Percentiles rank a stretch among this genome's conserved stretches.
These are phyloP conservation scores for Pungitius pungitius DNA, from an alignment of 2,113 vertebrate genomes.

Conservation along the genomic window DNA sequence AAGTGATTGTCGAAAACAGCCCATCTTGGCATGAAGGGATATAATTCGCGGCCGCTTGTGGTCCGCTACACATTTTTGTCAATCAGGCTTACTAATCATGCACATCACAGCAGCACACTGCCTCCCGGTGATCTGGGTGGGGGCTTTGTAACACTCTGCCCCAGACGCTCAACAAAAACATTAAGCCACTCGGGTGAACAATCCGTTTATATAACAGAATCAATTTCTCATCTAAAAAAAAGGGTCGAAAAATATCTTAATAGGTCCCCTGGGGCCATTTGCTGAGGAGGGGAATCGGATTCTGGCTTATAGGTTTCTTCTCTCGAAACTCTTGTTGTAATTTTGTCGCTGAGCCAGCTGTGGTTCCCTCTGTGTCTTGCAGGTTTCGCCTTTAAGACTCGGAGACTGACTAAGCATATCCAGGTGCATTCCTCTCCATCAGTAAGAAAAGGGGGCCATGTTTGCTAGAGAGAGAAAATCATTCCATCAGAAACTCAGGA, in stretches of 20 bases:
- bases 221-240: slow-evolving; percentile 37
- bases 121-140: slow-evolving; percentile 42
- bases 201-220: slow-evolving; percentile 31
- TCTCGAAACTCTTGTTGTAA: slow-evolving; percentile 24
- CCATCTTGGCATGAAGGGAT: slow-evolving; percentile 22
- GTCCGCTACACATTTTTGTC: slow-evolving; percentile 52
- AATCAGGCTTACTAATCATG: slow-evolving; percentile 63
- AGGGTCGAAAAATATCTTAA: slow-evolving; percentile 41
- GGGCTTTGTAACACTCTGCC: slow-evolving; percentile 51
- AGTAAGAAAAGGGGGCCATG: slow-evolving; percentile 30
- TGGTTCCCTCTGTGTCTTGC: slow-evolving; percentile 30
- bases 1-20: slow-evolving; percentile 23
- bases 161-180: slow-evolving; percentile 36
- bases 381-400: slow-evolving; percentile 32
- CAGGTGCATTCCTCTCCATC: slow-evolving; percentile 54
- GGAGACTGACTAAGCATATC: slow-evolving; percentile 52
- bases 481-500: slow-evolving; percentile 24
- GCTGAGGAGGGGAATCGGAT: slow-evolving; percentile 29
- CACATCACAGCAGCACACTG: slow-evolving; percentile 65
- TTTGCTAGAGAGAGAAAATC: slow-evolving; percentile 50
- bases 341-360: slow-evolving; percentile 33
- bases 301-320: slow-evolving; percentile 30
- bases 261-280: slow-evolving; percentile 20
- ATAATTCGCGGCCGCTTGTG: slow-evolving; percentile 38
- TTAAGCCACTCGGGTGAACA: slow-evolving; percentile 20